Evolutionary conservation across 2,797 vertebrate genomes (phyloP).

Genomic region (Oophaga sylvatica): DNA sequence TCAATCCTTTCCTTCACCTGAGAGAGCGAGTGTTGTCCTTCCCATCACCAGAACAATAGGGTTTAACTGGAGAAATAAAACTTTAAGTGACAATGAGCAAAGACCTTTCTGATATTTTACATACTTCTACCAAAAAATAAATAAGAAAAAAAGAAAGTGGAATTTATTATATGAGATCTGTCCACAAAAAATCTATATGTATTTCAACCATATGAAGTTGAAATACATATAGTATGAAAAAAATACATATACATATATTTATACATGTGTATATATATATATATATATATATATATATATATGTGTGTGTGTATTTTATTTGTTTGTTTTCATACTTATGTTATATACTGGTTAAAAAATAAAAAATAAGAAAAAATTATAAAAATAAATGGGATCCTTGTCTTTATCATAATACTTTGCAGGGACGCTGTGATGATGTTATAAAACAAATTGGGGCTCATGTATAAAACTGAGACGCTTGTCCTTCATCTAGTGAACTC

Average conservation of each 20-base stretch:
- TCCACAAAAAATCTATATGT: background rate
- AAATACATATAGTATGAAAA: background rate
- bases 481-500: background rate
- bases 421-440: too few relatives aligned
- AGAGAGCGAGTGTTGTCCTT: conserved; percentile 68
- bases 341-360: too few relatives aligned
- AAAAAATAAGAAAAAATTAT: too few relatives aligned
- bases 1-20: conserved; percentile 86
- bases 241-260: too few relatives aligned
- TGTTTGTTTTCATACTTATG: too few relatives aligned
- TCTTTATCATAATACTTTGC: too few relatives aligned
- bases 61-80: conserved; percentile 35
- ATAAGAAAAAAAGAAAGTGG: too few relatives aligned
- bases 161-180: background rate
- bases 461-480: background rate
- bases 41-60: conserved; percentile 21
- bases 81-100: conserved; percentile 20
- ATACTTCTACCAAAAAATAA: background rate
- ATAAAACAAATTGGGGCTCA: background rate
- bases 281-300: too few relatives aligned
- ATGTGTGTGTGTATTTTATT: too few relatives aligned
- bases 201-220: background rate
- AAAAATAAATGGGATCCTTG: too few relatives aligned
- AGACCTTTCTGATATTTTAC: background rate
- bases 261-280: too few relatives aligned